These are phyloP conservation scores for Chaenodraco wilsoni DNA, from an alignment of 2,797 vertebrate genomes.

Conservation along the genomic window DNA sequence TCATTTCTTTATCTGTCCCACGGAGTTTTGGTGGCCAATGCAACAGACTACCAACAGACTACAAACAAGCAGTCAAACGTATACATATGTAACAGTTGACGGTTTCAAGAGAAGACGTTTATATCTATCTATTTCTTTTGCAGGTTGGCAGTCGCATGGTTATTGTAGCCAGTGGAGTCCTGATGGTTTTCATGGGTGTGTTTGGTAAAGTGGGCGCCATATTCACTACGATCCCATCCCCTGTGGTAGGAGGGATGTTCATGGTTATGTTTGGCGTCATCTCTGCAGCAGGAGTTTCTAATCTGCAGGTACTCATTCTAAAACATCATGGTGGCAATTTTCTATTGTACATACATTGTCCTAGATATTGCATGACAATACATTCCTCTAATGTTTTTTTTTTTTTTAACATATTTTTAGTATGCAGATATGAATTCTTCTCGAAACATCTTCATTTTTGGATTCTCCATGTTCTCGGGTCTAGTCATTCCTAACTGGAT, in stretches of 20 bases:
- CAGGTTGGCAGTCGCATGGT: slow-evolving; percentile 96
- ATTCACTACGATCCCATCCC: slow-evolving; percentile 93
- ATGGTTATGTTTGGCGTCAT: slow-evolving; percentile 96
- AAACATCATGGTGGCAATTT: background rate
- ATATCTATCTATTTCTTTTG: slow-evolving; percentile 25
- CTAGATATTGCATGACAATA: background rate
- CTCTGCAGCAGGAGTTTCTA: slow-evolving; percentile 91
- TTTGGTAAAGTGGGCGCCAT: slow-evolving; percentile 92
- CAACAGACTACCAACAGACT: no score
- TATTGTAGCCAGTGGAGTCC: slow-evolving; percentile 86
- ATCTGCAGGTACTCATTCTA: slow-evolving; percentile 88
- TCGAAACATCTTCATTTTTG: slow-evolving; percentile 96
- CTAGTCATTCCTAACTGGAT: slow-evolving; percentile 94
- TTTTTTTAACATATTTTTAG: slow-evolving; percentile 73
- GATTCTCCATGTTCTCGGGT: slow-evolving; percentile 94
- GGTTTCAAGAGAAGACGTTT: background rate
- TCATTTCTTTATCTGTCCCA: no score
- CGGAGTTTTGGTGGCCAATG: no score
- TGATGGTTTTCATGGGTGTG: slow-evolving; percentile 90
- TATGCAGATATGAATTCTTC: slow-evolving; percentile 97
- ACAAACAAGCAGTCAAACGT: no score
- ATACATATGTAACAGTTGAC: no score
- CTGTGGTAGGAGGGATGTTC: slow-evolving; percentile 95
- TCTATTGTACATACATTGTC: background rate
- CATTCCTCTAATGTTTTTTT: background rate